Percentiles rank a stretch among this genome's conserved stretches.
Evolutionary conservation across 2,797 vertebrate species (phyloP).

Genomic region (Linurgus olivaceus): DNA sequence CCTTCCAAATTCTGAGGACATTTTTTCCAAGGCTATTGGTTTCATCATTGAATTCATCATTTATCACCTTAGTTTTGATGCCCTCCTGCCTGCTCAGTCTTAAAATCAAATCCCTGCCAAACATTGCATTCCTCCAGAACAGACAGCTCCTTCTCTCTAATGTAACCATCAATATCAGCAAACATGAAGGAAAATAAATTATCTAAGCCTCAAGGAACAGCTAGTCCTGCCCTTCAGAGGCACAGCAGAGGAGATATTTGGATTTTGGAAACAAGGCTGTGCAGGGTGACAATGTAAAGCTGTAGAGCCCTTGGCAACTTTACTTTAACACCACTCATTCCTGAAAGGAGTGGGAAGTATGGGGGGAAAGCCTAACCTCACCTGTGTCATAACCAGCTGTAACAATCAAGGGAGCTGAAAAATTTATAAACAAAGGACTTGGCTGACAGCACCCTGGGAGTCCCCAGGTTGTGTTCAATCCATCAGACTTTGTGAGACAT

Average conservation of each 20-base stretch:
- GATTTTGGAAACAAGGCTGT: background rate
- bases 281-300: background rate
- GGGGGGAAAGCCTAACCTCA: background rate
- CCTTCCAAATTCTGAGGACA: background rate
- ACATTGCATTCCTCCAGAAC: background rate
- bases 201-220: background rate
- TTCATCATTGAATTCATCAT: background rate
- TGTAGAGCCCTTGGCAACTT: background rate
- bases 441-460: background rate
- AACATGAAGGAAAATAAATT: background rate
- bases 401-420: background rate
- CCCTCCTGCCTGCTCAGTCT: background rate
- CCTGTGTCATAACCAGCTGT: background rate
- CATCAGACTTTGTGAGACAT: background rate
- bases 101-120: background rate
- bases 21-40: background rate
- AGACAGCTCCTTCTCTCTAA: background rate
- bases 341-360: background rate
- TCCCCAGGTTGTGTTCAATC: rapidly evolving
- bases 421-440: background rate
- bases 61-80: background rate
- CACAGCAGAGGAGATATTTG: background rate
- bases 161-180: background rate
- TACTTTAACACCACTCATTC: background rate
- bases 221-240: background rate